Percentiles rank a stretch among this genome's conserved stretches.
Conservation (phyloP, 2,797 vertebrate species). For the Orientallactaga sibirica region DNA sequence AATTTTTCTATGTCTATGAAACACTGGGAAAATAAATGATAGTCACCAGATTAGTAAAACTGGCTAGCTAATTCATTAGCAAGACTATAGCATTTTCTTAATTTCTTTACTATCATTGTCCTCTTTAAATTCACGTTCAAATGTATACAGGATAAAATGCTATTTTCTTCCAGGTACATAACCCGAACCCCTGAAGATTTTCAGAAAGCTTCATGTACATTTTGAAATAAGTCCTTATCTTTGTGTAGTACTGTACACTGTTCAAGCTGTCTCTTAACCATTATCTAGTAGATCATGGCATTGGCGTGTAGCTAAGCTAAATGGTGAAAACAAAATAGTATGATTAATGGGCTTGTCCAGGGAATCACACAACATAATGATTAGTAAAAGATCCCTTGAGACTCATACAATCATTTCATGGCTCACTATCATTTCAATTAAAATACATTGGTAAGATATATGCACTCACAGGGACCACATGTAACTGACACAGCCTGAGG, state of each 20-base stretch:
- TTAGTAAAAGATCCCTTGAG: background rate
- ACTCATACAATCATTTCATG: background rate
- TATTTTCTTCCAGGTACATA: background rate
- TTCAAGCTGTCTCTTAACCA: background rate
- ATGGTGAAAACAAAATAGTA: background rate
- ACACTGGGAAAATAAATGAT: background rate
- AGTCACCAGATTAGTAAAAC: background rate
- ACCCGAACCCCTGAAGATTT: background rate
- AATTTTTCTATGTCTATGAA: background rate
- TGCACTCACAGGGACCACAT: background rate
- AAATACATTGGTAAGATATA: constrained; percentile 26
- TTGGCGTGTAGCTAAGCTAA: too few relatives aligned
- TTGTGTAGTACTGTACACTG: background rate
- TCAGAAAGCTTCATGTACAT: background rate
- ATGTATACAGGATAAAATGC: background rate
- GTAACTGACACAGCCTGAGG: background rate
- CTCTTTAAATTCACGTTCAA: background rate
- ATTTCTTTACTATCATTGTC: constrained; percentile 1
- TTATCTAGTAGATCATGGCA: constrained; percentile 26
- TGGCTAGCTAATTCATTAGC: background rate
- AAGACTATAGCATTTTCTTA: background rate
- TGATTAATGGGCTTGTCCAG: constrained; percentile 41
- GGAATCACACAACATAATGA: constrained; percentile 19
- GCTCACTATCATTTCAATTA: constrained; percentile 26
- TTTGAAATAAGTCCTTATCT: constrained; percentile 27